Evolutionary conservation across 2,888 invertebrate genomes (phyloP).

Genomic region (Lordiphosa andalusiaca): DNA sequence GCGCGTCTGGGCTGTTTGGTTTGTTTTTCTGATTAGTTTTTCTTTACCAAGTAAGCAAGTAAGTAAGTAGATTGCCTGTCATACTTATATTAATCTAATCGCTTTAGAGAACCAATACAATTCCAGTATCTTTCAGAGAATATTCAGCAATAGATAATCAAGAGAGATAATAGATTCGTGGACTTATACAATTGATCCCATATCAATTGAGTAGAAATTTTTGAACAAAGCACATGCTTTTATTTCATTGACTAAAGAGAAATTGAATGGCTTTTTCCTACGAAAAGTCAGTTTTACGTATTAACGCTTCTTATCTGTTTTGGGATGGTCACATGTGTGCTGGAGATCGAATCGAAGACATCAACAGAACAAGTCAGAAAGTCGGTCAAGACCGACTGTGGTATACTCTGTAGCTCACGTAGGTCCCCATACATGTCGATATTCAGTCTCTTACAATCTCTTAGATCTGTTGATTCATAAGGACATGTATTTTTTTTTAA

Average conservation of each 20-base stretch:
- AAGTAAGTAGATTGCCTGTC: slow-evolving; percentile 18
- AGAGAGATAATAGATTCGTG: slow-evolving; percentile 30
- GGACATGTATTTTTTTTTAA: no score
- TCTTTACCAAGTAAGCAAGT: slow-evolving; percentile 4
- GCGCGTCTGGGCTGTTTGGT: slow-evolving; percentile 6
- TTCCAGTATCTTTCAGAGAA: slow-evolving; percentile 16
- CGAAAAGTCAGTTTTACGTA: not conserved
- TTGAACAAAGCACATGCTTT: slow-evolving; percentile 19
- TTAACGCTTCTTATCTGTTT: not conserved
- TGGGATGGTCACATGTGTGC: slow-evolving; percentile 10
- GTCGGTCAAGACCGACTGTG: no score
- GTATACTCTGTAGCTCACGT: no score
- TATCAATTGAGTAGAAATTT: slow-evolving; percentile 10
- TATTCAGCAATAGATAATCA: slow-evolving; percentile 29
- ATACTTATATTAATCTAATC: slow-evolving; percentile 33
- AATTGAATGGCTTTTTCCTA: slow-evolving; percentile 23
- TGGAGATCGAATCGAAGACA: slow-evolving; percentile 1
- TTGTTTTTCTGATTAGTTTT: slow-evolving; percentile 17
- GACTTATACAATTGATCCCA: slow-evolving; percentile 36
- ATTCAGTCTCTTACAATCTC: no score
- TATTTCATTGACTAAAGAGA: slow-evolving; percentile 26
- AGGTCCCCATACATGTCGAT: no score
- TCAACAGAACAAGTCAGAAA: no score
- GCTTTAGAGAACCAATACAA: slow-evolving; percentile 13
- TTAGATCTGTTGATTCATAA: no score